phyloP scores from a whole-genome alignment of 2,797 vertebrate species.

The Petrocephalus sullivani region DNA sequence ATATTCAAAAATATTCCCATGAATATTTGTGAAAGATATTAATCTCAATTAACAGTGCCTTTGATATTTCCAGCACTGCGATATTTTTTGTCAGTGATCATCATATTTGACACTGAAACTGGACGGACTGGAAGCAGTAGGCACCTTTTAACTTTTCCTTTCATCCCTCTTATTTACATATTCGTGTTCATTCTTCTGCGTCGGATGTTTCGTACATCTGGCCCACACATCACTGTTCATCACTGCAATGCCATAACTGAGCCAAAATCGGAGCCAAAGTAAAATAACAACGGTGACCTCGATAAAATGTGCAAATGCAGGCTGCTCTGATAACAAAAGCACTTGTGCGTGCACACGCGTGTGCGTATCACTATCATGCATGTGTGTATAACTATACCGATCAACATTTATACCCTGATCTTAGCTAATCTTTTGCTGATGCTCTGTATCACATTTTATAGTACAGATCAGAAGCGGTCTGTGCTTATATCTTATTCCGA shows the following conservation, averaged over 20 bases:
- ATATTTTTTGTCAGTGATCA: not conserved
- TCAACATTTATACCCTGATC: not conserved
- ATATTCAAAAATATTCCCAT: not conserved
- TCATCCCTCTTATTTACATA: not conserved
- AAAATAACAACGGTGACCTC: not conserved
- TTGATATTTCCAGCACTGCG: not conserved
- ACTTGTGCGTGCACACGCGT: not conserved
- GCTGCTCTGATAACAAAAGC: not conserved
- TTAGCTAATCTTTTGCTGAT: not conserved
- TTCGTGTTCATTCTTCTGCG: not conserved
- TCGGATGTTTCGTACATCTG: not conserved
- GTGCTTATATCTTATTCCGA: not conserved
- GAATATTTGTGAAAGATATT: not conserved
- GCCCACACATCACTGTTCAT: not conserved
- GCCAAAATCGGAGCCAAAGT: not conserved
- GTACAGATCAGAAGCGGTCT: not conserved
- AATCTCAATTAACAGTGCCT: not conserved
- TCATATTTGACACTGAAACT: not conserved
- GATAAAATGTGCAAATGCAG: not conserved
- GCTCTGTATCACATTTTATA: not conserved
- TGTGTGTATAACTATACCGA: not conserved
- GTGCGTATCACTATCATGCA: not conserved
- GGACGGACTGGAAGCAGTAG: not conserved
- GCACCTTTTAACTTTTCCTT: not conserved
- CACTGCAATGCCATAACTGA: not conserved